Evolutionary conservation across 1,140 invertebrate species (phyloP).

Genomic region (Penaeus vannamei): DNA sequence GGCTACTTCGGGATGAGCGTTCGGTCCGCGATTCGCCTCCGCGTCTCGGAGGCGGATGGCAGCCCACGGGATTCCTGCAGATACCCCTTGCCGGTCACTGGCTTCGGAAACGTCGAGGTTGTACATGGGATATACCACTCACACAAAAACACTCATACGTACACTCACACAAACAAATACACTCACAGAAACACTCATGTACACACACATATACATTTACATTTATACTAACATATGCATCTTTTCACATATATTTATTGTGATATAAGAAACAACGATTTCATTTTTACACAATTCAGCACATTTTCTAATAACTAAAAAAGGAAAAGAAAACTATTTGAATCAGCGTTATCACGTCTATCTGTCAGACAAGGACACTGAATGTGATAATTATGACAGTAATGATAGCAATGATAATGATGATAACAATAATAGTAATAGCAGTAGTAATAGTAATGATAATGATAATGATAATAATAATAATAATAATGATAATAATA

Average conservation of each 20-base stretch:
- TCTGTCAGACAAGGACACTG: too few relatives aligned
- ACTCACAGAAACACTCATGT: background rate
- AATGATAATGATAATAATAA: constrained; percentile 14
- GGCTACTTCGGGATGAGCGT: too few relatives aligned
- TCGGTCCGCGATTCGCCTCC: too few relatives aligned
- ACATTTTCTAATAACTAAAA: too few relatives aligned
- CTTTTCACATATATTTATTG: background rate
- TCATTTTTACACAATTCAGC: background rate
- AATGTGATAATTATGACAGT: background rate
- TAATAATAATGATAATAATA: constrained; percentile 14
- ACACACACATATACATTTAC: background rate
- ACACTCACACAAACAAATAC: too few relatives aligned
- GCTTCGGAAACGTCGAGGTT: too few relatives aligned
- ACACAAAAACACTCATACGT: too few relatives aligned
- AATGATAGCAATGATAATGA: constrained; percentile 13
- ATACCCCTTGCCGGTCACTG: too few relatives aligned
- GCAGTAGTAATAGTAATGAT: constrained; percentile 14
- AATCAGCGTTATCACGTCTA: too few relatives aligned
- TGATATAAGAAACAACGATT: background rate
- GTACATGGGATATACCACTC: background rate
- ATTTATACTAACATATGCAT: background rate
- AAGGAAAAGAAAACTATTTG: too few relatives aligned
- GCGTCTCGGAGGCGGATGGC: too few relatives aligned
- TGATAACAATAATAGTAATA: background rate
- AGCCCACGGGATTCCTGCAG: too few relatives aligned